Base-by-base conservation (phyloP, 2,888 invertebrate species). In the Nomada ferruginata region DNA sequence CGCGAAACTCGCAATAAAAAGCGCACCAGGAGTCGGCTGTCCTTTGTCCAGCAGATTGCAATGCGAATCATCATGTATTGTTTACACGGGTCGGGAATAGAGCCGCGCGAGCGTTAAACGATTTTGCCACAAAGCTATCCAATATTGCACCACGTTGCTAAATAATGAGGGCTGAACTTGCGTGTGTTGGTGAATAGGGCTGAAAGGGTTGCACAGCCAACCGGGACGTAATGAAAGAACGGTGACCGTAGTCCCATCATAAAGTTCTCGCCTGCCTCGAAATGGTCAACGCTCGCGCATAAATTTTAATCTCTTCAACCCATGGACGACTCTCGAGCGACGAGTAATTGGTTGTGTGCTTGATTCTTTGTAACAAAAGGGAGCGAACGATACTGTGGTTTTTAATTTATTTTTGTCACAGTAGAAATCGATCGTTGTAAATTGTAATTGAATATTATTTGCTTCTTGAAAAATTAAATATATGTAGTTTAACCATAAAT, bases 31-130 rank as follows among this genome's bases (percentile, higher is more conserved):
- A 64, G 53, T 64, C 42, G 53, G 60, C 20, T 18, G 42, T 18
- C 75, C 87, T 86, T 85, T 86, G 87, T 86, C 69, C 76, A 18
- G 36, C 42, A 76, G 74, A 84, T 85, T 78, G 84, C 82, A 69
- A 78, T 65, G 74, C 74, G 88, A 85, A 85, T 87, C 84, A 79
- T 74, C 70, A 64, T 74, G 77, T 74, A 85, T 85, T 85, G 87
- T 87, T 87, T 87, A 84, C 84, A 75, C 42, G 57, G 29, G 47
- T 15, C 53, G 61, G 26, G 55, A 42, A 63, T 64, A 65, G 64
- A 57, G 7, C 50, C 76, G 23, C 59, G 53, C 65, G 53, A 55
- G 74, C 87, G 81, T 84, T 84, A 74, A 84, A 85, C 84, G 81
- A 85, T 85, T 81, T 81, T 65, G 57, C 71, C 76, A 64, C 81